A percentile compares a stretch with the other conserved stretches of the same genome.
Conservation (phyloP, 2,797 vertebrate species). For the Botia kubotai region DNA sequence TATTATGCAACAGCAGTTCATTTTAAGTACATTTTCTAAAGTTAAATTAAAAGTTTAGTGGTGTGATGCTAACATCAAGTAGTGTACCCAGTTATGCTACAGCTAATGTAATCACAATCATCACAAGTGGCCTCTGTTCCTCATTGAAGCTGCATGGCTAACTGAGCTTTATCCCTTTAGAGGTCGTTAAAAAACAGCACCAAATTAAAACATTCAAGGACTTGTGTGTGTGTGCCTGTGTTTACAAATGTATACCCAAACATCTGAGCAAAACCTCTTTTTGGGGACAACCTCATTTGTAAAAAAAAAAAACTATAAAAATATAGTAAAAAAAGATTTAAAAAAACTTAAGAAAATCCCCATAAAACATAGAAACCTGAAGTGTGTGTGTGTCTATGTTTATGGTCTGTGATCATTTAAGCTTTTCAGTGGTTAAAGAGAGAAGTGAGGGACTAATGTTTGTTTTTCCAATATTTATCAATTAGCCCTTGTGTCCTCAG, state of each 20-base stretch:
- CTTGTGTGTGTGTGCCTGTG: slow-evolving; percentile 26
- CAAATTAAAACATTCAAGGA: slow-evolving; percentile 63
- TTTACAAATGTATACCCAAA: not conserved
- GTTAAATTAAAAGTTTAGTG: too few species aligned
- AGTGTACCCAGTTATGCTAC: not conserved
- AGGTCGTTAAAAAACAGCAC: slow-evolving; percentile 66
- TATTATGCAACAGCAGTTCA: too few species aligned
- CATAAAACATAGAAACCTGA: too few species aligned
- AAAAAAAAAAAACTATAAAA: too few species aligned
- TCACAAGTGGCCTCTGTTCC: slow-evolving; percentile 27
- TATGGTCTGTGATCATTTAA: slow-evolving; percentile 61
- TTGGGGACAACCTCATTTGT: too few species aligned
- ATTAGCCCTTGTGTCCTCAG: slow-evolving; percentile 16
- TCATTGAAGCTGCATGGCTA: slow-evolving; percentile 49
- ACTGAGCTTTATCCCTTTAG: slow-evolving; percentile 64
- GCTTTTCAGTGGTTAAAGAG: slow-evolving; percentile 64
- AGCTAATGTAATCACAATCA: not conserved
- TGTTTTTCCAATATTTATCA: slow-evolving; percentile 28
- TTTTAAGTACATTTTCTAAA: too few species aligned
- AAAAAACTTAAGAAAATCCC: too few species aligned
- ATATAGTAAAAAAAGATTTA: too few species aligned
- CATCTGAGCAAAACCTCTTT: too few species aligned
- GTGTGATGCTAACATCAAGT: too few species aligned
- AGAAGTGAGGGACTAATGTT: slow-evolving; percentile 57
- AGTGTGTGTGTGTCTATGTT: slow-evolving; percentile 39